Conservation (phyloP, 2,888 invertebrate genomes). For the Thereva nobilitata region DNA sequence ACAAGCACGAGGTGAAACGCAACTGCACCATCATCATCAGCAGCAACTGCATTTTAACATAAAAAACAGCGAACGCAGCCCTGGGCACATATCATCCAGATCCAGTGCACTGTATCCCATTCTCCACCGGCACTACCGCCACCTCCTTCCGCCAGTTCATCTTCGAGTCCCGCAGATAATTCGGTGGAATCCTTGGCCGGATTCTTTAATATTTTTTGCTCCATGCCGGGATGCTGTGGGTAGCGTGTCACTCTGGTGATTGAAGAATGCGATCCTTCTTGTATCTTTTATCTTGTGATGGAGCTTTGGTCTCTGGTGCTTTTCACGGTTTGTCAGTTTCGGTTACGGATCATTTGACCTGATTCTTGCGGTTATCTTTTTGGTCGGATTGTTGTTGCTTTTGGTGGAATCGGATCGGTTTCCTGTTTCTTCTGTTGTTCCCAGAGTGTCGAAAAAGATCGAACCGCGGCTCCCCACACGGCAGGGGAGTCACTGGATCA, state of each 20-base stretch:
- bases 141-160: too few species aligned
- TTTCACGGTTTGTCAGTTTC: slow-evolving; percentile 43
- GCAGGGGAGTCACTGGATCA: slow-evolving; percentile 1
- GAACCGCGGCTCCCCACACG: slow-evolving; percentile 15
- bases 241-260: slow-evolving; percentile 25
- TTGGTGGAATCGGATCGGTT: slow-evolving; percentile 22
- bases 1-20: slow-evolving; percentile 16
- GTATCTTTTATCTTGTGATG: neutral
- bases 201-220: slow-evolving; percentile 8
- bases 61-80: too few species aligned
- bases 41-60: slow-evolving; percentile 9
- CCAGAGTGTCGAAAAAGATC: slow-evolving; percentile 26
- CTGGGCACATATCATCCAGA: too few species aligned
- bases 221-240: neutral
- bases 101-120: too few species aligned
- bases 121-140: too few species aligned
- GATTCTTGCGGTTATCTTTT: slow-evolving; percentile 37
- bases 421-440: slow-evolving; percentile 30
- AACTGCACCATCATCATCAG: slow-evolving; percentile 2
- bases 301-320: slow-evolving; percentile 11
- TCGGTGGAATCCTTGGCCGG: slow-evolving; percentile 3
- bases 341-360: slow-evolving; percentile 42
- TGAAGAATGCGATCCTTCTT: slow-evolving; percentile 32
- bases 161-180: too few species aligned
- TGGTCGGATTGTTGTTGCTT: slow-evolving; percentile 11